Base-by-base conservation (phyloP, 1,140 invertebrate species). In the Zaprionus tsacasi region DNA sequence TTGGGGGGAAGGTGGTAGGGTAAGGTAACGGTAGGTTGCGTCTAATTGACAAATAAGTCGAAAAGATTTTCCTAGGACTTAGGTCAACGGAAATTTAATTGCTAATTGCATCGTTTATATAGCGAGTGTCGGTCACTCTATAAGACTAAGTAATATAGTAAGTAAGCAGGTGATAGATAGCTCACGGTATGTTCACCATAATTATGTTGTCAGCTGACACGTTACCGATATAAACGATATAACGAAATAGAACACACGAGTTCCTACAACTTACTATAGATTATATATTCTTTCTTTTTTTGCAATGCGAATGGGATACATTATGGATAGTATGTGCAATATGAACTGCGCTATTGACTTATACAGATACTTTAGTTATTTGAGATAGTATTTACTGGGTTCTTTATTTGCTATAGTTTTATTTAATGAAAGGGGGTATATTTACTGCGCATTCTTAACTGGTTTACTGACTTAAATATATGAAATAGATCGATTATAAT, bases 11-110 rank as follows among this genome's bases (percentile, higher is more conserved):
- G 36, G 35, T 30, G 8, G 36, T 11, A 65, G 67, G 54, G 59
- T 30, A 56, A 75, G 21, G 21, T 21, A 21, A 21, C 21, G 21
- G 2, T 21, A 21, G 21, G 73, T 50, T 25, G 45, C 45, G 17
- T 71, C 63, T 89, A 88, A 88, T 88, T 89, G 85, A 89, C 71
- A 88, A 88, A 89, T 88, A 88, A 88, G 85, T 85, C 85, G 74
- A 59, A 70, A 66, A 68, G 85, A 72, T 80, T 83, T 81, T 85
- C 58, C 65, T 78, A 67, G 82, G 72, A 86, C 21, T 86, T 87
- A 87, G 69, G 72, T 74, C 66, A 83, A 88, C 85, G 72, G 73
- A 85, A 79, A 88, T 85, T 89, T 88, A 88, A 88, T 88, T 89
- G 85, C 85, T 88, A 88, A 88, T 88, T 88, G 75, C 65, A 89